A percentile compares a stretch with the other conserved stretches of the same genome.
Evolutionary conservation across 2,888 invertebrate species (phyloP).

Genomic region (Andrena marginata): DNA sequence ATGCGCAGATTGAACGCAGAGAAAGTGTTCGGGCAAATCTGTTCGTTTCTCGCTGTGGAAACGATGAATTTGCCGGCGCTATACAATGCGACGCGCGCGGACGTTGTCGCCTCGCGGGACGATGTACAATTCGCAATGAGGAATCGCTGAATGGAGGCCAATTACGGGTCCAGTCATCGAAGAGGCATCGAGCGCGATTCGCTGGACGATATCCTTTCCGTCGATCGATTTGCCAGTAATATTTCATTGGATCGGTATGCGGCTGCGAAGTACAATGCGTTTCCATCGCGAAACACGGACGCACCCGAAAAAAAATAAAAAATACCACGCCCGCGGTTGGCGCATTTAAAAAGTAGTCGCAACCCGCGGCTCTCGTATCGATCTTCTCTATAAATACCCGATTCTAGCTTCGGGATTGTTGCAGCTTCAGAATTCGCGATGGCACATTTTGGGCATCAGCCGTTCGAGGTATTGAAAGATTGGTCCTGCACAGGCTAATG

Average conservation of each 20-base stretch:
- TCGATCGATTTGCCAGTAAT: not conserved
- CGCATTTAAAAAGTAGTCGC: slow-evolving; percentile 42
- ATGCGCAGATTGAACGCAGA: not conserved
- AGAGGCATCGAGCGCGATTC: slow-evolving; percentile 4
- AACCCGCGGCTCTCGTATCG: slow-evolving; percentile 41
- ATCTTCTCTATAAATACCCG: slow-evolving; percentile 51
- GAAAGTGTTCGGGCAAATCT: not conserved
- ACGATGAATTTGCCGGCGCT: not conserved
- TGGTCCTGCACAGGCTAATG: too few relatives aligned
- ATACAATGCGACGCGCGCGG: too few relatives aligned
- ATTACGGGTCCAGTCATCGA: too few relatives aligned
- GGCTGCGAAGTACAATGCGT: not conserved
- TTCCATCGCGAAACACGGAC: not conserved
- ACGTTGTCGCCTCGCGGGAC: too few relatives aligned
- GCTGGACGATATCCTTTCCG: too few relatives aligned
- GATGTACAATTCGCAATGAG: too few relatives aligned
- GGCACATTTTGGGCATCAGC: slow-evolving; percentile 11
- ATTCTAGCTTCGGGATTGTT: slow-evolving; percentile 27
- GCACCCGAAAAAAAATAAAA: not conserved
- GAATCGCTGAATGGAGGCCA: too few relatives aligned
- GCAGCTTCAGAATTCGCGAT: slow-evolving; percentile 13
- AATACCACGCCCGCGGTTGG: not conserved
- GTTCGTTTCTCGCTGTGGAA: not conserved
- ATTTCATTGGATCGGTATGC: not conserved
- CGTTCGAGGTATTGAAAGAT: not conserved